These are phyloP conservation scores for Hypocryptadius cinnamomeus DNA, from an alignment of 2,113 vertebrate genomes.

Conservation along the genomic window DNA sequence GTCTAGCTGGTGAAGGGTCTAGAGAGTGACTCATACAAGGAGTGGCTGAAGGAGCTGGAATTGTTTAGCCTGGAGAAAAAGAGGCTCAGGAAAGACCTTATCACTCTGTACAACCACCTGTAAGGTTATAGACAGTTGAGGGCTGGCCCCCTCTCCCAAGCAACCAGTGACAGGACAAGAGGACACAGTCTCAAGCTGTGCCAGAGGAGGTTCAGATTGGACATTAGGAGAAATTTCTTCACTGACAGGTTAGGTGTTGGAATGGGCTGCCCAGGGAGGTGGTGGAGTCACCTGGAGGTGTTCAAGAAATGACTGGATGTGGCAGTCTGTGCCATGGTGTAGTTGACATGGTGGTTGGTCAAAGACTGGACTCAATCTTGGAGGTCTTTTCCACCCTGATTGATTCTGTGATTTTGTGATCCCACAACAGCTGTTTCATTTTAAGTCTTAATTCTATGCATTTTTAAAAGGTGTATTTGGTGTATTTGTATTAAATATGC, in stretches of 20 bases:
- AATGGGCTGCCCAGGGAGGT: not conserved
- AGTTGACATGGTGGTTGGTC: not conserved
- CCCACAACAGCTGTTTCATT: not conserved
- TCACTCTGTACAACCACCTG: not conserved
- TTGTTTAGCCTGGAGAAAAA: not conserved
- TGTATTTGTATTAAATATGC: too few relatives aligned
- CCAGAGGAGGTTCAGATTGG: not conserved
- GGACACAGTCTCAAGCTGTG: not conserved
- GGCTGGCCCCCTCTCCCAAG: rapidly evolving
- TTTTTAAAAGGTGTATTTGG: not conserved
- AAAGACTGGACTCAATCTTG: not conserved
- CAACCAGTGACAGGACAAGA: not conserved
- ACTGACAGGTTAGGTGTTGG: not conserved
- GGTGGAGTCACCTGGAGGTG: not conserved
- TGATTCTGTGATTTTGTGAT: not conserved
- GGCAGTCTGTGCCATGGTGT: not conserved
- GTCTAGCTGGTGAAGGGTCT: not conserved
- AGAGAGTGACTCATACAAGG: not conserved
- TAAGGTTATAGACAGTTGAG: not conserved
- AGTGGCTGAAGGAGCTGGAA: not conserved
- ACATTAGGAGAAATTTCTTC: not conserved
- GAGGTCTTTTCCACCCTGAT: not conserved
- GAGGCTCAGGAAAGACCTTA: not conserved
- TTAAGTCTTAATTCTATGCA: not conserved
- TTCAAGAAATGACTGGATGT: not conserved